Evolutionary conservation across 2,888 invertebrate species (phyloP).

Genomic region (Lampropteryx suffumata): DNA sequence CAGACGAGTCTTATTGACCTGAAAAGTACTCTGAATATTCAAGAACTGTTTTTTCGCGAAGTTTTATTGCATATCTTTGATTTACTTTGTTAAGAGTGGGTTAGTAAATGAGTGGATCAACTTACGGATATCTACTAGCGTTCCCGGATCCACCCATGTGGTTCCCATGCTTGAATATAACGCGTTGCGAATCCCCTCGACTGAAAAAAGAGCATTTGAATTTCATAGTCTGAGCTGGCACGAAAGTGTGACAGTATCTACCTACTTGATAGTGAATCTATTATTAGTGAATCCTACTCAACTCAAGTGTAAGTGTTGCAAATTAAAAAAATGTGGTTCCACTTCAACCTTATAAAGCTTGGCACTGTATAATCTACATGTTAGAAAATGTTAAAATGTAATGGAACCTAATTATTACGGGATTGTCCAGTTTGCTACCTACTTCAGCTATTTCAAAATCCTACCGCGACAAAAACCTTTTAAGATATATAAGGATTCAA

Average conservation of each 20-base stretch:
- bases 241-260: background rate
- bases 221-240: background rate
- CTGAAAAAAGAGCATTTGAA: conserved; percentile 62
- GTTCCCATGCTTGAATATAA: conserved; percentile 88
- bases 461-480: conserved; percentile 9
- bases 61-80: no score
- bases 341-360: conserved; percentile 19
- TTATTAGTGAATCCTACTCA: conserved; percentile 9
- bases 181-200: conserved; percentile 88
- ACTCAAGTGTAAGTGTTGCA: conserved; percentile 25
- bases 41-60: no score
- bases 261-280: conserved; percentile 19
- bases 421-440: conserved; percentile 7
- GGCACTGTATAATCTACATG: conserved; percentile 13
- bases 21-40: no score
- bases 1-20: no score
- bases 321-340: conserved; percentile 24
- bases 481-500: no score
- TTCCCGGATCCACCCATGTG: conserved; percentile 86
- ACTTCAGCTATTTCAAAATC: conserved; percentile 6
- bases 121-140: conserved; percentile 89
- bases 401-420: conserved; percentile 7
- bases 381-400: conserved; percentile 2
- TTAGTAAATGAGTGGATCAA: conserved; percentile 36
- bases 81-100: no score